These are phyloP conservation scores for Betta splendens DNA, from an alignment of 2,797 vertebrate species.

Conservation along the genomic window DNA sequence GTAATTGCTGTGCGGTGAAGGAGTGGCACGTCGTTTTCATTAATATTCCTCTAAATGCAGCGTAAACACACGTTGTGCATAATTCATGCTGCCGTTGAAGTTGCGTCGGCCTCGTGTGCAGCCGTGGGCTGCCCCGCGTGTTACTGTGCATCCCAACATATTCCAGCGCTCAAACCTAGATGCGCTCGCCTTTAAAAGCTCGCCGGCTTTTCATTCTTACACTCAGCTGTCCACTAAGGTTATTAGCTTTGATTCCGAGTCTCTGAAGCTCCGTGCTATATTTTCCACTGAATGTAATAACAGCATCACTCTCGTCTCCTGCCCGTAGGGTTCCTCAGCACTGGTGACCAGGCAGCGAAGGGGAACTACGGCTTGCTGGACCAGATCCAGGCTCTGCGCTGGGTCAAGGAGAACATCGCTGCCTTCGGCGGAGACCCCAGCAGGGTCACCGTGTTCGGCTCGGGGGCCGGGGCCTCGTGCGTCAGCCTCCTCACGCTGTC, in stretches of 20 bases:
- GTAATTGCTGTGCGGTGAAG: conserved; percentile 13
- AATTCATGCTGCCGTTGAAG: conserved; percentile 27
- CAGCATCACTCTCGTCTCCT: conserved; percentile 11
- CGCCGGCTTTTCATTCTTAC: not conserved
- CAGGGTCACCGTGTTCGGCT: conserved; percentile 95
- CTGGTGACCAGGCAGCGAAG: conserved; percentile 95
- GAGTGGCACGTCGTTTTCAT: conserved; percentile 15
- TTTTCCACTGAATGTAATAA: conserved; percentile 2
- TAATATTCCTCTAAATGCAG: conserved; percentile 25
- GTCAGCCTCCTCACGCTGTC: conserved; percentile 95
- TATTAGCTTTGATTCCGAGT: conserved; percentile 1
- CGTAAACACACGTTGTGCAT: conserved; percentile 24
- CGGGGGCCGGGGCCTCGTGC: conserved; percentile 94
- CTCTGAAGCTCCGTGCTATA: not conserved
- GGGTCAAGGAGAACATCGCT: conserved; percentile 96
- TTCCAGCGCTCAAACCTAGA: conserved; percentile 1
- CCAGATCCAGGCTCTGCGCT: conserved; percentile 96
- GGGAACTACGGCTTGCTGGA: conserved; percentile 96
- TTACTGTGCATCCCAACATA: conserved; percentile 1
- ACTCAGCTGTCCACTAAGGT: not conserved
- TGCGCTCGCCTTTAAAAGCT: conserved; percentile 1
- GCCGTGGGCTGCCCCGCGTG: conserved; percentile 6
- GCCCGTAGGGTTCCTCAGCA: conserved; percentile 91
- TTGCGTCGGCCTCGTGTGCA: not conserved
- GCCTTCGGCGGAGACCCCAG: conserved; percentile 93